phyloP scores from a whole-genome alignment of 2,113 vertebrate genomes.

The Lepus timidus region DNA sequence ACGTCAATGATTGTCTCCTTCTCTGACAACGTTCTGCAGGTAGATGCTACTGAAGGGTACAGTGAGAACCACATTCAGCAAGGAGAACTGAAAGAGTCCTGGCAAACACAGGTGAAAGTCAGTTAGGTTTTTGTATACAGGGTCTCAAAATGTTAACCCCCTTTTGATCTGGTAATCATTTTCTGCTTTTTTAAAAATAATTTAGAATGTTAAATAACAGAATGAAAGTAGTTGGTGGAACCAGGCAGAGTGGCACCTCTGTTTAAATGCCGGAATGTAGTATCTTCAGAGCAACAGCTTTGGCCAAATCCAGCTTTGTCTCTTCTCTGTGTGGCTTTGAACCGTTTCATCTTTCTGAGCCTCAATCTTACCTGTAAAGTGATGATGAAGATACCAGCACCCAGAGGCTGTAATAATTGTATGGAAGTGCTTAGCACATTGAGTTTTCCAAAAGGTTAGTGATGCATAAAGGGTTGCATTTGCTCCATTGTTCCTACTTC shows the following conservation, averaged over 20 bases:
- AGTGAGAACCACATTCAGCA: too few relatives aligned
- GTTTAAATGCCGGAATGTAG: not conserved
- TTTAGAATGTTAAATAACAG: slow-evolving; percentile 50
- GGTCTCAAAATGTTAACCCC: not conserved
- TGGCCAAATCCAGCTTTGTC: not conserved
- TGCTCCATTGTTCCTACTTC: slow-evolving; percentile 13
- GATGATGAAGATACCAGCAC: not conserved
- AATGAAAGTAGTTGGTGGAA: not conserved
- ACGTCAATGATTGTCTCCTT: too few relatives aligned
- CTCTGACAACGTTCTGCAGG: too few relatives aligned
- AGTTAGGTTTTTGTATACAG: not conserved
- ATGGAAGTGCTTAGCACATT: not conserved
- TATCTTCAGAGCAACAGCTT: not conserved
- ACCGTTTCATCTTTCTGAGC: not conserved
- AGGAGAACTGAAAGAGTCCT: not conserved
- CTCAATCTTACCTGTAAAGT: not conserved
- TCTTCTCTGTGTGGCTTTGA: not conserved
- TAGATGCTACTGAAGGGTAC: too few relatives aligned
- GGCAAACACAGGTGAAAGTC: slow-evolving; percentile 24
- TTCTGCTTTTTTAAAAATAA: slow-evolving; percentile 26
- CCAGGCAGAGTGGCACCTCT: not conserved
- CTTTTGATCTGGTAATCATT: not conserved
- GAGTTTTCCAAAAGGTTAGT: not conserved
- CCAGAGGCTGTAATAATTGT: not conserved
- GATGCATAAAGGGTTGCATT: not conserved